Evolutionary conservation across 2,797 vertebrate genomes (phyloP).

Genomic region (Eulemur rubriventer): DNA sequence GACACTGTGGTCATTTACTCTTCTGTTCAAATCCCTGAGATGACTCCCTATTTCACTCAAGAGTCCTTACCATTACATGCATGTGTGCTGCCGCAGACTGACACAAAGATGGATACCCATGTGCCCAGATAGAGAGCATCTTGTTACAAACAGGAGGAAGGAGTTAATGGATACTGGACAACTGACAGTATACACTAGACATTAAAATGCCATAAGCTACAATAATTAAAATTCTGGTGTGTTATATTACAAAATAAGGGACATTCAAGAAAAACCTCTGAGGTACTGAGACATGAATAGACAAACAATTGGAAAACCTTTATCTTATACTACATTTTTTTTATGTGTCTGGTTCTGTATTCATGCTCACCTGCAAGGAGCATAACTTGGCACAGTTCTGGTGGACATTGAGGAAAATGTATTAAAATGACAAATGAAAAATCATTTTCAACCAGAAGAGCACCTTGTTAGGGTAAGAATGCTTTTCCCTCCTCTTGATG

Average conservation of each 20-base stretch:
- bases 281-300: not conserved
- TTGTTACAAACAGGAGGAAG: slow-evolving; percentile 87
- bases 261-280: not conserved
- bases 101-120: not conserved
- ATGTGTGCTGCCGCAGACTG: not conserved
- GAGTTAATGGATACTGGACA: not conserved
- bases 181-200: not conserved
- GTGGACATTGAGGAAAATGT: not conserved
- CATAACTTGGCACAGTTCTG: not conserved
- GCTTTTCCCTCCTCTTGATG: not conserved
- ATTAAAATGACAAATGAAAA: not conserved
- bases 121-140: slow-evolving; percentile 68
- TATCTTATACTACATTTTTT: not conserved
- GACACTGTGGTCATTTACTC: slow-evolving; percentile 63
- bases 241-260: slow-evolving; percentile 3
- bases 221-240: not conserved
- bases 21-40: not conserved
- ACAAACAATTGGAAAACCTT: not conserved
- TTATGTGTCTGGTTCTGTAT: not conserved
- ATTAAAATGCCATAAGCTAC: not conserved
- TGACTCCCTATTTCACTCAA: slow-evolving; percentile 47
- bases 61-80: slow-evolving; percentile 82
- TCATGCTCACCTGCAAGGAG: not conserved
- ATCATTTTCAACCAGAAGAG: not conserved
- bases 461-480: not conserved